Percentiles rank a stretch among this genome's conserved stretches.
phyloP scores from a whole-genome alignment of 2,113 vertebrate genomes.

The Emydocephalus ijimae region DNA sequence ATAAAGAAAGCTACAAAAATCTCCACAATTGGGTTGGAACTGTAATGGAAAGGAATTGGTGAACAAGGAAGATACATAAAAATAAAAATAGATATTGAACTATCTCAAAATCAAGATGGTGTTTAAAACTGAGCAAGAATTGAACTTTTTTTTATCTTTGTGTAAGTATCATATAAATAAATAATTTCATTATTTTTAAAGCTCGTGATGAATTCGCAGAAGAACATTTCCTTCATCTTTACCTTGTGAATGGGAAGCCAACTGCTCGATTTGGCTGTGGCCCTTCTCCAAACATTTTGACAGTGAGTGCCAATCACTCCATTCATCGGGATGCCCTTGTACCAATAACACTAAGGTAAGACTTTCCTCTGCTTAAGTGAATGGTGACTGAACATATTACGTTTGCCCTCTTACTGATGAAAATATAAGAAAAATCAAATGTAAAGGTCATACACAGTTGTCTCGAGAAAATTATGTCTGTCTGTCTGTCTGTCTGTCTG shows the following conservation, averaged over 20 bases:
- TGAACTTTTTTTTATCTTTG: background rate
- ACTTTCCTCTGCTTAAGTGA: background rate
- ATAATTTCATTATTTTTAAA: conserved; percentile 60
- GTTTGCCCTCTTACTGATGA: background rate
- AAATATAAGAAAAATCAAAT: background rate
- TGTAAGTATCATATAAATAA: background rate
- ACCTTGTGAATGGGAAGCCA: conserved; percentile 77
- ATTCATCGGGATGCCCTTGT: conserved; percentile 67
- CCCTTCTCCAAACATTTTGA: conserved; percentile 66
- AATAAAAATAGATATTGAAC: background rate
- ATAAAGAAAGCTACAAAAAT: background rate
- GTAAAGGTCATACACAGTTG: conserved; percentile 13
- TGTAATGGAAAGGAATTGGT: background rate
- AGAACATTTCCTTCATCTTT: conserved; percentile 81
- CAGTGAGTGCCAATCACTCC: conserved; percentile 58
- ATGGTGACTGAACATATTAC: background rate
- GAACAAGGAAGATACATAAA: background rate
- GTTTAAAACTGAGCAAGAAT: background rate
- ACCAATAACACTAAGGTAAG: conserved; percentile 73
- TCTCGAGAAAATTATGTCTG: background rate
- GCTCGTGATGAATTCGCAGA: conserved; percentile 73
- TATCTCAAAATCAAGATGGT: background rate
- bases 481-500: background rate
- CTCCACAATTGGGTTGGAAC: background rate
- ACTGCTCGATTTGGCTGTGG: conserved; percentile 73